These are phyloP conservation scores for Frankliniella fusca DNA, from an alignment of 2,888 invertebrate genomes.

Conservation along the genomic window DNA sequence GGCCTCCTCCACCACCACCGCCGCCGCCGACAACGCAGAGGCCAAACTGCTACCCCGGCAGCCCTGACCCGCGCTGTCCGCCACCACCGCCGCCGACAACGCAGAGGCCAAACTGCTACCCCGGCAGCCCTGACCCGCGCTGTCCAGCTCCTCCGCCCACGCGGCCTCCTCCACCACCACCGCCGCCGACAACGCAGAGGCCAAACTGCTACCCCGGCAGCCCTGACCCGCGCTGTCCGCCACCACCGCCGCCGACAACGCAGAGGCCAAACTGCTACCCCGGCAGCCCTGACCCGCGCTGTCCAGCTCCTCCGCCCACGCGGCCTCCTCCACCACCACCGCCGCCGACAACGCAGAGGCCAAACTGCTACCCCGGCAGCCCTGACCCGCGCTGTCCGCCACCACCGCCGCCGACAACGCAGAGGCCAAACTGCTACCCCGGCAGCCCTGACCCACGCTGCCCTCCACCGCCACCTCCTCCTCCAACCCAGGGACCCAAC, in stretches of 20 bases:
- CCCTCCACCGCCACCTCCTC: constrained; percentile 38
- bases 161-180: constrained; percentile 3
- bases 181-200: background rate
- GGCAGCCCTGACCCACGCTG: constrained; percentile 44
- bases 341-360: background rate
- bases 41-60: too few species aligned
- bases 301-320: background rate
- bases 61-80: too few species aligned
- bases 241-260: background rate
- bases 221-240: background rate
- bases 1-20: too few species aligned
- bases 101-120: background rate
- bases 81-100: constrained; percentile 35
- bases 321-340: background rate
- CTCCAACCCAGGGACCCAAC: constrained; percentile 36
- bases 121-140: background rate
- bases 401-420: constrained; percentile 42
- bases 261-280: background rate
- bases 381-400: constrained; percentile 42
- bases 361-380: constrained; percentile 36
- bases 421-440: constrained; percentile 43
- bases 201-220: background rate
- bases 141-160: background rate
- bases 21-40: too few species aligned
- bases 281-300: background rate